Percentiles rank a stretch among this genome's conserved stretches.
These are phyloP conservation scores for Neodontobutis hainanensis DNA, from an alignment of 2,113 vertebrate species.

Conservation along the genomic window DNA sequence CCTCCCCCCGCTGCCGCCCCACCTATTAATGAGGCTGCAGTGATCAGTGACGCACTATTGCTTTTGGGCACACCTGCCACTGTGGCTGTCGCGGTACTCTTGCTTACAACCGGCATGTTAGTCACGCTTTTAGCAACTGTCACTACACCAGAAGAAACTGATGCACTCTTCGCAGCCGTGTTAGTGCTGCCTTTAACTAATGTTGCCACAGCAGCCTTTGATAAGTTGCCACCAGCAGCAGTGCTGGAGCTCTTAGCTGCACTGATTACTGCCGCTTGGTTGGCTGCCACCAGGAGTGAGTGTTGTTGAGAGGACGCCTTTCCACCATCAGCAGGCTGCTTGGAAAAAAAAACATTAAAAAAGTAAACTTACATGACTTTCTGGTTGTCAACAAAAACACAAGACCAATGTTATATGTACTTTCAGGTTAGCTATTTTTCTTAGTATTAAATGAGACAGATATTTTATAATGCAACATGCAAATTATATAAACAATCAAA, in stretches of 20 bases:
- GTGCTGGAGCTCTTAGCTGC: constrained; percentile 75
- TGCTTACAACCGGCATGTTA: constrained; percentile 74
- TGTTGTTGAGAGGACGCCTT: constrained; percentile 71
- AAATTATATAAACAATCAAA: too few species aligned
- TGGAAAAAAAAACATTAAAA: neutral
- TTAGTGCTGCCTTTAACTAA: constrained; percentile 60
- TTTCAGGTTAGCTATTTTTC: too few species aligned
- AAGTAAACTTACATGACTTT: constrained; percentile 4
- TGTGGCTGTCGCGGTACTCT: constrained; percentile 57
- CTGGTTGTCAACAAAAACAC: too few species aligned
- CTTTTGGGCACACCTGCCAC: constrained; percentile 68
- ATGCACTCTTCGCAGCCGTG: constrained; percentile 46
- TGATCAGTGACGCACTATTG: constrained; percentile 69
- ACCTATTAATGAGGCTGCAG: constrained; percentile 82
- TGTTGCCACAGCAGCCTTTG: constrained; percentile 56
- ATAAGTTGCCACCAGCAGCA: constrained; percentile 49
- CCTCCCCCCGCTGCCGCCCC: constrained; percentile 67
- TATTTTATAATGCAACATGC: too few species aligned
- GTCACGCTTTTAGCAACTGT: constrained; percentile 67
- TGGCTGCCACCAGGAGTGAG: constrained; percentile 77
- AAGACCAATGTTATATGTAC: too few species aligned
- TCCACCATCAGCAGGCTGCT: constrained; percentile 57
- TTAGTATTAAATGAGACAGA: too few species aligned
- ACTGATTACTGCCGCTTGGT: constrained; percentile 79
- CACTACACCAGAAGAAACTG: constrained; percentile 41